These are phyloP conservation scores for Hybos culiciformis DNA, from an alignment of 2,888 invertebrate genomes.

Conservation along the genomic window DNA sequence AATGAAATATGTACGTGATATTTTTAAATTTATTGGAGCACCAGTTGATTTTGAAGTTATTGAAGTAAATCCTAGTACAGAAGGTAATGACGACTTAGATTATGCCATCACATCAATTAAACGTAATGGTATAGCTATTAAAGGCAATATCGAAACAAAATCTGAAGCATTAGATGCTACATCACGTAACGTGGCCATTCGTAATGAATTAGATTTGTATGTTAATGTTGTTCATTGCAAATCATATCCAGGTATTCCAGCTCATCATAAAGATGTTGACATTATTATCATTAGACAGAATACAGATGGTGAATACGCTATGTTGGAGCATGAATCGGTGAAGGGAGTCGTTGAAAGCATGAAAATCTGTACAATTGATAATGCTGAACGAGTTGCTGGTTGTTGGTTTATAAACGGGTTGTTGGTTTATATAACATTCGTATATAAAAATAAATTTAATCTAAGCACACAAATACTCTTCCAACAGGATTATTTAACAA, in stretches of 20 bases:
- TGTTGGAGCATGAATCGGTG: constrained; percentile 92
- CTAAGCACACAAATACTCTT: too few species aligned
- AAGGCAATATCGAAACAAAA: constrained; percentile 92
- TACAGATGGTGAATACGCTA: constrained; percentile 96
- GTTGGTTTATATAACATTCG: too few species aligned
- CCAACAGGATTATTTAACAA: too few species aligned
- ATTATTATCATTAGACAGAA: constrained; percentile 84
- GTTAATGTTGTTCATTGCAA: constrained; percentile 88
- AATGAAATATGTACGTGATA: constrained; percentile 81
- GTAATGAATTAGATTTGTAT: constrained; percentile 85
- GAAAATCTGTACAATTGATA: constrained; percentile 79
- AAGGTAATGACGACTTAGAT: constrained; percentile 72
- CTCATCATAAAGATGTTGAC: constrained; percentile 76
- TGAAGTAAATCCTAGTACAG: constrained; percentile 60
- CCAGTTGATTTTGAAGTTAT: constrained; percentile 95
- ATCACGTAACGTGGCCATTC: constrained; percentile 85
- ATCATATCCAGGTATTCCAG: constrained; percentile 69
- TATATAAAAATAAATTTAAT: too few species aligned
- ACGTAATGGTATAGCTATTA: constrained; percentile 90
- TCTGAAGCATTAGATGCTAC: constrained; percentile 67
- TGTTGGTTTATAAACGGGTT: too few species aligned
- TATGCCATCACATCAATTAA: constrained; percentile 91
- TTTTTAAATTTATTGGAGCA: constrained; percentile 76
- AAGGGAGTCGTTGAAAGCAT: constrained; percentile 88
- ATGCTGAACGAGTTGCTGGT: constrained; percentile 80